Evolutionary conservation across 1,140 invertebrate species (phyloP), one percentile per base, ranked within the genome.

Genomic region (Dreissena rostriformis): DNA sequence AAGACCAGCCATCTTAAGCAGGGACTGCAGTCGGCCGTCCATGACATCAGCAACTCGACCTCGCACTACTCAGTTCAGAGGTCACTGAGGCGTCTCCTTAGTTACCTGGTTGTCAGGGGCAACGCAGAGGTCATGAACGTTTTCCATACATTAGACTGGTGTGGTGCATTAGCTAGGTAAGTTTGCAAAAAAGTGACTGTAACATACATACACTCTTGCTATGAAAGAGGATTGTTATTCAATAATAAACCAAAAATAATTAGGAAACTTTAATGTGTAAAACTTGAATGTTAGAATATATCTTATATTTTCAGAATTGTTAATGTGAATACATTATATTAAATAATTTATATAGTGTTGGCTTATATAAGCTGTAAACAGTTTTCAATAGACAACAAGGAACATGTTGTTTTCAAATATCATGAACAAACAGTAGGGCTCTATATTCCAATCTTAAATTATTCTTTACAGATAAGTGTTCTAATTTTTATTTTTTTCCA

Each of bases 21-120:
- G 81, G 87, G 87, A 0, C 71, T 93, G 28, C 87, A 89, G 71
- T 70, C 89, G 14, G 86, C 82, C 1, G 68, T 93, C 0, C 87
- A 88, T 76, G 73, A 83, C 28, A 89, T 93, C 26, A 73, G 80
- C 49, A 92, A 92, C 70, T 92, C 92, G 17, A 90, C 90, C 2
- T 91, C 91, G 0, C 92, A 93, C 80, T 82, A 39, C 10, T 82
- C 80, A 7, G 92, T 93, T 14, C 86, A 78, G 22, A 26, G 85
- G n/a, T 88, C 89, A 26, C 63, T 93, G 8, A 73, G 80, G 17
- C 55, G 83, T 26, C 84, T 93, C 5, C 78, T 87, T 28, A 82
- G 85, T 22, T 90, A 91, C 77, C 77, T 91, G 1, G 84, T 89
- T 14, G 86, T 79, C 0, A 61, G 89, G n/a, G 73, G 75, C 52